A percentile compares a stretch with the other conserved stretches of the same genome.
Evolutionary conservation across 2,113 vertebrate species (phyloP).

Genomic region (Pseudorasbora parva): DNA sequence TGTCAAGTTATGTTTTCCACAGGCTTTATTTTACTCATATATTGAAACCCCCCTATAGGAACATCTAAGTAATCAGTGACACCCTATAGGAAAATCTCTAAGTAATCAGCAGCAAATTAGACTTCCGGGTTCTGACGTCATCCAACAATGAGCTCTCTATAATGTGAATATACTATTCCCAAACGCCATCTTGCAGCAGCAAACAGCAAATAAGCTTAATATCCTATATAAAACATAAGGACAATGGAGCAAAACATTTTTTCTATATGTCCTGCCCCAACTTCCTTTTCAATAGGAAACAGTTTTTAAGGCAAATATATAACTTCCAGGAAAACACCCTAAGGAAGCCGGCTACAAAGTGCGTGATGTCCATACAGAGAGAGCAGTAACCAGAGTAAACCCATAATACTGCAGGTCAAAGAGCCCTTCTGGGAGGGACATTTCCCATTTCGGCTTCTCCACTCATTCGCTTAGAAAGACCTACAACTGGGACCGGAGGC

Average conservation of each 20-base stretch:
- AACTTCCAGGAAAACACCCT: neutral
- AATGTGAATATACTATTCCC: neutral
- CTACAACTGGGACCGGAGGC: neutral
- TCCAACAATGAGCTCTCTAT: neutral
- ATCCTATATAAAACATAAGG: neutral
- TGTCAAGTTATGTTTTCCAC: no score
- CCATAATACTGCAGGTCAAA: constrained; percentile 33
- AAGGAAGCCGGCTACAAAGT: neutral
- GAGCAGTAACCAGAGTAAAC: neutral
- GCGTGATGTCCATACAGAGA: neutral
- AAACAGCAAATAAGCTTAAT: neutral
- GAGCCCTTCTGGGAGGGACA: constrained; percentile 4
- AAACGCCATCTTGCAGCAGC: neutral
- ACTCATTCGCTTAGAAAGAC: constrained; percentile 10
- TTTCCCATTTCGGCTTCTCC: neutral
- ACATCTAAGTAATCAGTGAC: no score
- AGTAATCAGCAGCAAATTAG: no score
- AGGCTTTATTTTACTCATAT: no score
- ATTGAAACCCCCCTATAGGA: no score
- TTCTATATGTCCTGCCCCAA: neutral
- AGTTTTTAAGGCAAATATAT: neutral
- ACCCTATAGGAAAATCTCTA: no score
- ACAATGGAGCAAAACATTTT: neutral
- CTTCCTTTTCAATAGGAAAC: neutral
- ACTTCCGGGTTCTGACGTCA: no score